These are phyloP conservation scores for Champsocephalus gunnari DNA, from an alignment of 2,797 vertebrate genomes.

Conservation along the genomic window DNA sequence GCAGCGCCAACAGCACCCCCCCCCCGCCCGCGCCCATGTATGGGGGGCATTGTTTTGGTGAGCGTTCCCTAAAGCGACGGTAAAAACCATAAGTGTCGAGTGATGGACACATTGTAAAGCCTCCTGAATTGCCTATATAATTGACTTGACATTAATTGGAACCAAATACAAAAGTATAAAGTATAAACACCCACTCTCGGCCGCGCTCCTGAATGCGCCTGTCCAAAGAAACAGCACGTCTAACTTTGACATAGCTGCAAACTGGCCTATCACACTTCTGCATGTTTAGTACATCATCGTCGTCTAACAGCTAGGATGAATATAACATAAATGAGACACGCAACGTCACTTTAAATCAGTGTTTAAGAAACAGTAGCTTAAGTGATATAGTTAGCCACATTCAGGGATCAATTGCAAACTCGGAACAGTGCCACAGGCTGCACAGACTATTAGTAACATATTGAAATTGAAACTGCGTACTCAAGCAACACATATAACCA, in stretches of 20 bases:
- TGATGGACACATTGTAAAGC: too few relatives aligned
- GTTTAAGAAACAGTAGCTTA: constrained; percentile 8
- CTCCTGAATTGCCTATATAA: too few relatives aligned
- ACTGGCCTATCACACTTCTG: constrained; percentile 10
- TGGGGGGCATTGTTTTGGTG: neutral
- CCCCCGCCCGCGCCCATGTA: neutral
- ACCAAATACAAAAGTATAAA: too few relatives aligned
- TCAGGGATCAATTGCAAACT: constrained; percentile 15
- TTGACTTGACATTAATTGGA: too few relatives aligned
- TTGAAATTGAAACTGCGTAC: constrained; percentile 8
- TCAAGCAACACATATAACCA: neutral
- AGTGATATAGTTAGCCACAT: neutral
- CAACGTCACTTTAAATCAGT: neutral
- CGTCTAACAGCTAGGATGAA: neutral
- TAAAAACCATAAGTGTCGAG: neutral
- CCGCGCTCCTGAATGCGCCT: constrained; percentile 19
- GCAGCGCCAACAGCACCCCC: too few relatives aligned
- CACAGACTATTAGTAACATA: constrained; percentile 12
- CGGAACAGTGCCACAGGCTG: constrained; percentile 29
- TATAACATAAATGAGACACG: neutral
- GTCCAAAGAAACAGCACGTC: constrained; percentile 27
- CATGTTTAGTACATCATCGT: neutral
- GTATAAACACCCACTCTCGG: neutral
- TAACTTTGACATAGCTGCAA: constrained; percentile 26
- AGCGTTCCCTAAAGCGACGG: too few relatives aligned